These are phyloP conservation scores for Aspidiotus destructor DNA, from an alignment of 2,888 invertebrate genomes.

Conservation along the genomic window DNA sequence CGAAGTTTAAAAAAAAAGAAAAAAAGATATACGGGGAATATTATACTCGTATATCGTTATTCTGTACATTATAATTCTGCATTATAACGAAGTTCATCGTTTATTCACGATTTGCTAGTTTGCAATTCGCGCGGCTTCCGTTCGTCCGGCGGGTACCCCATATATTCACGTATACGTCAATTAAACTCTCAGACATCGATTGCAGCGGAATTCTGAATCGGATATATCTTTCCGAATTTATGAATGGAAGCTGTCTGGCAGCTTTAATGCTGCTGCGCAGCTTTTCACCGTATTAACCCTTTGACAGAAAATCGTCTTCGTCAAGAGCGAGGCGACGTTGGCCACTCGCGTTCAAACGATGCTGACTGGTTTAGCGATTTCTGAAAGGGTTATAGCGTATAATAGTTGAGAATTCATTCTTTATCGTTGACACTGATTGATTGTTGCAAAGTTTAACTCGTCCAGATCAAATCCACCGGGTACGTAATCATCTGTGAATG, in stretches of 20 bases:
- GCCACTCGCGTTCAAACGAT: too few species aligned
- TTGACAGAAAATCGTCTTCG: too few species aligned
- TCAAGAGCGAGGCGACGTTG: too few species aligned
- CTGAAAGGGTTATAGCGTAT: too few species aligned
- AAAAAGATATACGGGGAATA: not conserved
- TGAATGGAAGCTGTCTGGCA: constrained; percentile 4
- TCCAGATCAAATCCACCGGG: too few species aligned
- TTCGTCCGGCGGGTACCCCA: not conserved
- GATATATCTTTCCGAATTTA: not conserved
- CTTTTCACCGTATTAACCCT: not conserved
- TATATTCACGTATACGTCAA: not conserved
- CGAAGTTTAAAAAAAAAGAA: not conserved
- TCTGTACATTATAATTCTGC: constrained; percentile 30
- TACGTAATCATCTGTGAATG: too few species aligned
- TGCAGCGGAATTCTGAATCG: not conserved
- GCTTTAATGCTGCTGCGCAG: not conserved
- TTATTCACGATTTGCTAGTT: constrained; percentile 20
- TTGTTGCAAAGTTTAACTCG: too few species aligned
- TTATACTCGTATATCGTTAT: not conserved
- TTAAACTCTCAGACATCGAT: not conserved
- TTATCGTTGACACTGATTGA: too few species aligned
- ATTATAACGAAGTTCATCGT: constrained; percentile 32
- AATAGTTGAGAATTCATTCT: too few species aligned
- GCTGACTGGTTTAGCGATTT: too few species aligned
- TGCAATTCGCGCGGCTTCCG: not conserved